A percentile compares a stretch with the other conserved stretches of the same genome.
Conservation (phyloP, 2,888 invertebrate genomes). For the Dysmachus trigonus region DNA sequence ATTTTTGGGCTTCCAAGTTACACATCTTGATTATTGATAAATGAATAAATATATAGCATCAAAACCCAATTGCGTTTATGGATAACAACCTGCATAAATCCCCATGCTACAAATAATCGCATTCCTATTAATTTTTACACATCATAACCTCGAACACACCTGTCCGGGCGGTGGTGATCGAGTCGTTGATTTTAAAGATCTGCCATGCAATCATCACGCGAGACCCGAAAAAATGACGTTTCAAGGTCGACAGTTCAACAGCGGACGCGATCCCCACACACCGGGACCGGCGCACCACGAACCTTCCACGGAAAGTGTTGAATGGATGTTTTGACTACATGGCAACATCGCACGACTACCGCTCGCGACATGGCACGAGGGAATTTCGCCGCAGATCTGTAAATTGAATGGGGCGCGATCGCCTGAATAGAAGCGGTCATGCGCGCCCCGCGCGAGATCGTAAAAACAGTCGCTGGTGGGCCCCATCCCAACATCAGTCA, state of each 20-base stretch:
- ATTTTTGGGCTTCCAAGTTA: too few species aligned
- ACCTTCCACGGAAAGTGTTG: not conserved
- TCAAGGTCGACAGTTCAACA: constrained; percentile 21
- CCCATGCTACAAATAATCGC: not conserved
- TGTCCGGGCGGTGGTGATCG: not conserved
- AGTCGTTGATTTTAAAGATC: not conserved
- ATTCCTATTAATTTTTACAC: not conserved
- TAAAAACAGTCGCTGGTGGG: not conserved
- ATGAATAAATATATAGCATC: too few species aligned
- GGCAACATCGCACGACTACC: constrained; percentile 18
- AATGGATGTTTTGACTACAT: constrained; percentile 23
- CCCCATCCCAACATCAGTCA: not conserved
- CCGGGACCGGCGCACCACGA: not conserved
- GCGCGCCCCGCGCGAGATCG: not conserved
- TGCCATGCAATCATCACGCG: not conserved
- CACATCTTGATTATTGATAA: too few species aligned
- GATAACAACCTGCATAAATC: not conserved
- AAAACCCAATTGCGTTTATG: not conserved
- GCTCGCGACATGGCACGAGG: not conserved
- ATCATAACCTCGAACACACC: not conserved
- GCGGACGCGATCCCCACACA: not conserved
- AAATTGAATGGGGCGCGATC: constrained; percentile 4
- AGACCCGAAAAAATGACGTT: constrained; percentile 4
- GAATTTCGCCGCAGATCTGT: not conserved
- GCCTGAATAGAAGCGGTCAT: not conserved